These are phyloP conservation scores for Pygocentrus nattereri DNA, from an alignment of 2,797 vertebrate genomes.

Conservation along the genomic window DNA sequence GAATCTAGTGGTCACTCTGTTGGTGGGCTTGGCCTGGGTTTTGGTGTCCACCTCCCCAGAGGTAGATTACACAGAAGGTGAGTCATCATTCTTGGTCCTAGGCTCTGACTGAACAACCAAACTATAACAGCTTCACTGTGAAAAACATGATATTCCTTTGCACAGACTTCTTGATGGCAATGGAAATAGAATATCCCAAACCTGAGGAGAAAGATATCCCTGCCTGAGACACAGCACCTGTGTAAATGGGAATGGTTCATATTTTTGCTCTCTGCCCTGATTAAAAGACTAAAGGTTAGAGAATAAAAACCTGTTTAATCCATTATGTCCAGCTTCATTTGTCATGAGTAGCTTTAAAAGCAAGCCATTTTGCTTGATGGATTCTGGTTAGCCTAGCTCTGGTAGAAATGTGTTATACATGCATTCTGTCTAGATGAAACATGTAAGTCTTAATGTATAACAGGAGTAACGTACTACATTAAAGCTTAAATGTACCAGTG, in stretches of 20 bases:
- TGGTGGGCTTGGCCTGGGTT: slow-evolving; percentile 92
- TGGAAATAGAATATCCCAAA: slow-evolving; percentile 82
- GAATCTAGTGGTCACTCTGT: slow-evolving; percentile 91
- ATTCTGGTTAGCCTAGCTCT: no score
- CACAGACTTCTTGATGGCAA: slow-evolving; percentile 85
- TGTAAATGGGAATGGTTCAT: background rate
- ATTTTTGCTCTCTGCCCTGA: slow-evolving; percentile 14
- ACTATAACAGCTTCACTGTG: background rate
- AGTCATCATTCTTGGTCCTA: background rate
- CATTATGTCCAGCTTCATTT: no score
- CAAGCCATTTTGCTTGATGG: no score
- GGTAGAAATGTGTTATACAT: no score
- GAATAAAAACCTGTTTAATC: no score
- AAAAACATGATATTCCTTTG: slow-evolving; percentile 2
- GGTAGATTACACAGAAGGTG: slow-evolving; percentile 91
- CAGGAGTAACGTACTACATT: no score
- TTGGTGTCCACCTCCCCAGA: slow-evolving; percentile 86
- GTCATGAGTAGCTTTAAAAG: no score
- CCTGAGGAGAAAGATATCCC: slow-evolving; percentile 79
- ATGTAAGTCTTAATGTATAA: no score
- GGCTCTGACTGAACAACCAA: background rate
- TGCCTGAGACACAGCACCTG: slow-evolving; percentile 61
- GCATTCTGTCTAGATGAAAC: no score
- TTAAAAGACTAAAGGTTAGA: slow-evolving; percentile 10
- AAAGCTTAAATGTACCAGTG: no score